phyloP scores from a whole-genome alignment of 2,113 vertebrate species.

The Trematocara zebra region DNA sequence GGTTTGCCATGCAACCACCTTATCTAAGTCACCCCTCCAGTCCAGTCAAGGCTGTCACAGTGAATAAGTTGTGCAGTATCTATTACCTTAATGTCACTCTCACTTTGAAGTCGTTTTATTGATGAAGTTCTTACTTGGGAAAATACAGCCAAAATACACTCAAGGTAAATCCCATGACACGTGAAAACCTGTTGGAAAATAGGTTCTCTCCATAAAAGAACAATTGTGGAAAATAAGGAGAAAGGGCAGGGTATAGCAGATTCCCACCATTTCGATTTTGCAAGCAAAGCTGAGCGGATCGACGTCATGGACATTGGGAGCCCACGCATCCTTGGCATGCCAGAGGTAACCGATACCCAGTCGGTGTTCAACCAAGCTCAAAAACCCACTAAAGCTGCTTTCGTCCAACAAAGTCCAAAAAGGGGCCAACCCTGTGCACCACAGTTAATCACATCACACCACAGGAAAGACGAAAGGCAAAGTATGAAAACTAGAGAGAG shows the following conservation, averaged over 20 bases:
- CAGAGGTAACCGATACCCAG: conserved; percentile 65
- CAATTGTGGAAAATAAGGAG: conserved; percentile 37
- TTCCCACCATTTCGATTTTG: conserved; percentile 42
- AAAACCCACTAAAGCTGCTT: conserved; percentile 42
- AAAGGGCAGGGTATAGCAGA: background rate
- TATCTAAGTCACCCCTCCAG: conserved; percentile 34
- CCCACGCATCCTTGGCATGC: conserved; percentile 48
- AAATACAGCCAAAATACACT: conserved; percentile 13
- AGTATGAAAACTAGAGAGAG: conserved; percentile 10
- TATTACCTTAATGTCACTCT: conserved; percentile 1
- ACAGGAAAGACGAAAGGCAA: background rate
- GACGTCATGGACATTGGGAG: conserved; percentile 49
- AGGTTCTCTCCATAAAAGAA: conserved; percentile 19
- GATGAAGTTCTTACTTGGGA: conserved; percentile 4
- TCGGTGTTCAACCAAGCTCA: conserved; percentile 44
- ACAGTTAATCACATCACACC: conserved; percentile 53
- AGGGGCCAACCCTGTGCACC: conserved; percentile 29
- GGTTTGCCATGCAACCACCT: conserved; percentile 47
- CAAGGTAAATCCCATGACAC: conserved; percentile 45
- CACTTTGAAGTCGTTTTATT: background rate
- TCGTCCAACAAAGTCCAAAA: conserved; percentile 33
- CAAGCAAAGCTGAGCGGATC: conserved; percentile 33
- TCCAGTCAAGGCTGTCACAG: conserved; percentile 39
- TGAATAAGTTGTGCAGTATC: background rate
- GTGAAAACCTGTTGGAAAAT: conserved; percentile 40